Percentiles rank a stretch among this genome's conserved stretches.
phyloP scores from a whole-genome alignment of 2,113 vertebrate species.

The Paralichthys olivaceus region DNA sequence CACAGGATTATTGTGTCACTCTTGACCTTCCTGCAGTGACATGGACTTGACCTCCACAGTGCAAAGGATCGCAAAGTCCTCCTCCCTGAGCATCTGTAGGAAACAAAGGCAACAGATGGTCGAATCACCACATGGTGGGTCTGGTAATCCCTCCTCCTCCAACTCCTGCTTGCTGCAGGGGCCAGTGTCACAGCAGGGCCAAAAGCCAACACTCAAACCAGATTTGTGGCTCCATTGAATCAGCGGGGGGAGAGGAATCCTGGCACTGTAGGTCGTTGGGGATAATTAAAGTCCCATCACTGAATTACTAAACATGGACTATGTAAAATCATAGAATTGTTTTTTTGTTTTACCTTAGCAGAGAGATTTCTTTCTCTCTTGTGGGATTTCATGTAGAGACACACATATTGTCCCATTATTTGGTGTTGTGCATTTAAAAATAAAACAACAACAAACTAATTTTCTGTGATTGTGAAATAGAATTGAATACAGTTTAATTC shows the following conservation, averaged over 20 bases:
- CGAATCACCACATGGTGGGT: slow-evolving; percentile 19
- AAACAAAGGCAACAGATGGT: slow-evolving; percentile 68
- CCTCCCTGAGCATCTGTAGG: slow-evolving; percentile 23
- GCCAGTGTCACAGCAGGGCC: slow-evolving; percentile 12
- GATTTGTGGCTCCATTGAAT: slow-evolving; percentile 27
- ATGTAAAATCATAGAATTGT: neutral
- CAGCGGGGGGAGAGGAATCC: neutral
- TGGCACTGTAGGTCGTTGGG: neutral
- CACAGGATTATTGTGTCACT: neutral
- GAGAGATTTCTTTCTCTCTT: too few relatives aligned
- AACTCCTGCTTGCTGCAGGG: slow-evolving; percentile 16
- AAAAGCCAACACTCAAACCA: slow-evolving; percentile 51
- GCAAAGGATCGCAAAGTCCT: slow-evolving; percentile 30
- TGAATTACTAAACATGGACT: neutral
- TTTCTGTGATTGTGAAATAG: too few relatives aligned
- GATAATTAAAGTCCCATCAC: neutral
- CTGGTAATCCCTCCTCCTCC: slow-evolving; percentile 37
- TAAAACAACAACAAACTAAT: too few relatives aligned
- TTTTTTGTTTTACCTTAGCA: too few relatives aligned
- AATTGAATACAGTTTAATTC: too few relatives aligned
- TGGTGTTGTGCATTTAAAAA: too few relatives aligned
- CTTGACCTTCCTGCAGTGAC: slow-evolving; percentile 9
- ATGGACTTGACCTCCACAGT: slow-evolving; percentile 47
- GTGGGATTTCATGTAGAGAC: too few relatives aligned
- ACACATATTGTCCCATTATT: too few relatives aligned